Evolutionary conservation across 2,113 vertebrate species (phyloP).

Genomic region (Alectura lathami): DNA sequence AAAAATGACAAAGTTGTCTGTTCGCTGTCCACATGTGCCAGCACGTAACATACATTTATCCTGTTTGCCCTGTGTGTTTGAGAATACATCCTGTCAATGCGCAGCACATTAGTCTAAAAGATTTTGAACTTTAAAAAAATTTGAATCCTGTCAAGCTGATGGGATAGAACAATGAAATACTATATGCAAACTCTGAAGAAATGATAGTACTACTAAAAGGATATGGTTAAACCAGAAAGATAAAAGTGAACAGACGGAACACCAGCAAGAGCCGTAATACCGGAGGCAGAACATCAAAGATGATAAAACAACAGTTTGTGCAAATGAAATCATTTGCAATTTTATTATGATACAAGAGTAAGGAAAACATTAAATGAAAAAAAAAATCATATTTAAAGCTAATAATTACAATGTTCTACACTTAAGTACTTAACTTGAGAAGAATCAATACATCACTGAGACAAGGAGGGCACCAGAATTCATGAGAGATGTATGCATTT

Average conservation of each 20-base stretch:
- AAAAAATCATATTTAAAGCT: background rate
- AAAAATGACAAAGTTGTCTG: background rate
- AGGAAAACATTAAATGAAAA: background rate
- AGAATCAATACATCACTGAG: background rate
- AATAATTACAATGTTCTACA: background rate
- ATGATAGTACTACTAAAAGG: background rate
- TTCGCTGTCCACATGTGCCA: background rate
- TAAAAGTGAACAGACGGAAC: background rate
- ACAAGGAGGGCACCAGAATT: background rate
- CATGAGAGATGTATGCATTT: background rate
- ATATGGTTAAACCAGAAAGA: background rate
- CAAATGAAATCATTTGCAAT: background rate
- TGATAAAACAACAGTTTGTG: background rate
- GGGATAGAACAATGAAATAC: background rate
- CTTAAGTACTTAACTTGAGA: background rate
- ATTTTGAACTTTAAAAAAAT: background rate
- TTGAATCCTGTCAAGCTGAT: background rate
- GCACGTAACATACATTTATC: background rate
- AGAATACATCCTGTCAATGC: background rate
- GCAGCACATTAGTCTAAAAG: background rate
- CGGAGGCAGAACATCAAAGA: background rate
- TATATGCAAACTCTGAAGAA: background rate
- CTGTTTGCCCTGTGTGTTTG: background rate
- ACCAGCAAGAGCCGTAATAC: background rate
- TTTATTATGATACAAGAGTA: background rate